phyloP scores from a whole-genome alignment of 2,113 vertebrate genomes.

The Morphnarchus princeps region DNA sequence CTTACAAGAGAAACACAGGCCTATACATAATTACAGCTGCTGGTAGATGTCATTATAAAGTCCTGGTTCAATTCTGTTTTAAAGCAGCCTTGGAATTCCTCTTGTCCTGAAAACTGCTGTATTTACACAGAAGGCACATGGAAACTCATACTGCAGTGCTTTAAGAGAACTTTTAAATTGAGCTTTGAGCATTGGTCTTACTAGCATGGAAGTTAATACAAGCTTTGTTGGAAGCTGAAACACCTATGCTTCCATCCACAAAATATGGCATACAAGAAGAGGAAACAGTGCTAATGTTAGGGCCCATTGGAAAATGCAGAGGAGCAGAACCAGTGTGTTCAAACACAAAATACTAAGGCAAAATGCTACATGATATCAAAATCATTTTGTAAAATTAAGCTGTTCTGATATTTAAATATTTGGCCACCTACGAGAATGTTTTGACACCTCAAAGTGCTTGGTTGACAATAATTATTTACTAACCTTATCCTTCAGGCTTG shows the following conservation, averaged over 20 bases:
- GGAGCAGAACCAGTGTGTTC: not conserved
- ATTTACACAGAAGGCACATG: not conserved
- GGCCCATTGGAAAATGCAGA: not conserved
- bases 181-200: not conserved
- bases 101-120: not conserved
- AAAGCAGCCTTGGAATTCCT: not conserved
- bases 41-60: not conserved
- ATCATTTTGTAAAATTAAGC: not conserved
- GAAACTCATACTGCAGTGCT: not conserved
- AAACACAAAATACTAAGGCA: not conserved
- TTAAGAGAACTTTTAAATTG: not conserved
- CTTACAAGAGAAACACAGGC: not conserved
- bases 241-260: not conserved
- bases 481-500: not conserved
- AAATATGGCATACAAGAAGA: accelerated
- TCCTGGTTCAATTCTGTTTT: not conserved
- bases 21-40: not conserved
- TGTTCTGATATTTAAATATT: not conserved
- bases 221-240: not conserved
- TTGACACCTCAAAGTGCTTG: not conserved
- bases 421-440: not conserved
- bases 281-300: not conserved
- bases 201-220: not conserved
- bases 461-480: not conserved
- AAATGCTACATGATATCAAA: not conserved